Evolutionary conservation across 2,113 vertebrate genomes (phyloP), one percentile per base, ranked within the genome.

Genomic region (Hemiscyllium ocellatum): DNA sequence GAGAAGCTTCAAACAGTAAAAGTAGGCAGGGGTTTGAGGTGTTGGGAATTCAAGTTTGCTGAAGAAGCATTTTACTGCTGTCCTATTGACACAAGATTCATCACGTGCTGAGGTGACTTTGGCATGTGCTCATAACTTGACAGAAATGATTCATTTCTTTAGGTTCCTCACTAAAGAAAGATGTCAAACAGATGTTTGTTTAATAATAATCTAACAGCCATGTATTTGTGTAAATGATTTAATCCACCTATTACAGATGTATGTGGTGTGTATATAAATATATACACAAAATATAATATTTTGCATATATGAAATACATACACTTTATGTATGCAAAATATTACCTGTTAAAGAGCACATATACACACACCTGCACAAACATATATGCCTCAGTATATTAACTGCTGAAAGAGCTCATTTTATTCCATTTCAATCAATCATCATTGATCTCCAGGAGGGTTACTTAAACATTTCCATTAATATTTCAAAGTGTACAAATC

Each of bases 111-210:
- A 93, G 89, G 61, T 17, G n/a, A 66, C 89, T 91, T 91, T 93
- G 89, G 33, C 89, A 93, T 93, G n/a, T 93, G n/a, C 33, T 93
- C 89, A 65, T 93, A 93, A 66, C 33, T 66, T 68, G 89, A 93
- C 89, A 93, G 89, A 93, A 93, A 42, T 93, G 89, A 93, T 93
- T 93, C 66, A 93, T 93, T 66, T 68, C 89, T 93, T 93, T 68
- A n/a, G 61, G 33, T 37, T 93, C 56, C n/a, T 93, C 89, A 37
- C 61, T 93, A 56, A 12, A 15, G 33, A 93, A 65, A 93, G 65
- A 93, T 61, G 66, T 68, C 19, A 65, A 93, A 93, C 89, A 93
- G 61, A 93, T 93, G 61, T 68, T 93, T 93, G 61, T 90, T 91
- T 66, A 66, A 66, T 68, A n/a, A 68, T 66, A 15, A 5, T 65